These are phyloP conservation scores for Falcunculus frontatus DNA, from an alignment of 2,113 vertebrate genomes.

Conservation along the genomic window DNA sequence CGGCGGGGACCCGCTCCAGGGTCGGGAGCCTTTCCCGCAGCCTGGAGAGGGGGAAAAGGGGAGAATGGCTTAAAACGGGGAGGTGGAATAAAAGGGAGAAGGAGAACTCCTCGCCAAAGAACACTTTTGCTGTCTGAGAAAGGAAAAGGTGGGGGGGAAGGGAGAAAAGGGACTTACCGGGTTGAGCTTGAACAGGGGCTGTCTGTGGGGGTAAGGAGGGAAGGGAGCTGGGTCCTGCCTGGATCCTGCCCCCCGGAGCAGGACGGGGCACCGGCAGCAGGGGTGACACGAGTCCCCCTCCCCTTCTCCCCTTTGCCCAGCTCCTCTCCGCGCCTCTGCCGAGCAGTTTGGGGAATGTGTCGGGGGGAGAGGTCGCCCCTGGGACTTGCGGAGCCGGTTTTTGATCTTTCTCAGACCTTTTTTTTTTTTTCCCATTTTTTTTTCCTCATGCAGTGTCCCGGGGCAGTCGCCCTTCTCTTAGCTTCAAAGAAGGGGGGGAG, in stretches of 20 bases:
- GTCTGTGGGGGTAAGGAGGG: rapidly evolving
- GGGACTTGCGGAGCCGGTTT: conserved; percentile 57
- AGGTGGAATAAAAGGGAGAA: neutral
- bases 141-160: rapidly evolving
- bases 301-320: neutral
- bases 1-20: neutral
- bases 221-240: neutral
- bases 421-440: neutral
- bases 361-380: neutral
- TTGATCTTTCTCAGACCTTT: neutral
- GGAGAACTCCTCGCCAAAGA: neutral
- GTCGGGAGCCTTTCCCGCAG: neutral
- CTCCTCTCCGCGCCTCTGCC: neutral
- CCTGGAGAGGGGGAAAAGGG: neutral
- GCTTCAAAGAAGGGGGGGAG: neutral
- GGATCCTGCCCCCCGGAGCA: neutral
- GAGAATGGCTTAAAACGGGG: neutral
- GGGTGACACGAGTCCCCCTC: neutral
- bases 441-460: neutral
- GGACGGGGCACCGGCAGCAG: neutral
- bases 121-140: neutral
- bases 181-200: neutral
- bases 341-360: neutral
- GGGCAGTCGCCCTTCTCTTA: neutral
- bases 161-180: neutral